Percentiles rank a stretch among this genome's conserved stretches.
Conservation (phyloP, 1,140 invertebrate genomes). For the Drosophila repletoides region DNA sequence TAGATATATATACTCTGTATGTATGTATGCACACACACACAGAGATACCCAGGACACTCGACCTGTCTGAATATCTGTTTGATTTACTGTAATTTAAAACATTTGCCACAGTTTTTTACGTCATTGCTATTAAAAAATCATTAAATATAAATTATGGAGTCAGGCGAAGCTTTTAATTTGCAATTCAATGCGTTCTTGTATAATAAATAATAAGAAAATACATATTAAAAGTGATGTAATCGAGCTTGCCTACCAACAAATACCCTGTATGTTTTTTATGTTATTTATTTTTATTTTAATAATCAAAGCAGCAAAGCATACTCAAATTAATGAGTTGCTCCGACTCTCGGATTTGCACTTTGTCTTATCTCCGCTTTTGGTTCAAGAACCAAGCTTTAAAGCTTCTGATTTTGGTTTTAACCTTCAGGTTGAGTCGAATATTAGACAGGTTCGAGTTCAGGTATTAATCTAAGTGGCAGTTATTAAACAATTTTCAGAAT, state of each 20-base stretch:
- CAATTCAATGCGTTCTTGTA: conserved; percentile 42
- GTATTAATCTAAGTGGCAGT: too few relatives aligned
- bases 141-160: conserved; percentile 55
- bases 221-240: not conserved
- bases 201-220: conserved; percentile 31
- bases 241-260: not conserved
- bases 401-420: too few relatives aligned
- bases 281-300: not conserved
- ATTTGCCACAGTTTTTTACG: conserved; percentile 49
- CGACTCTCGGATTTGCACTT: too few relatives aligned
- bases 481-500: too few relatives aligned
- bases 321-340: too few relatives aligned
- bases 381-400: too few relatives aligned
- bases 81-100: conserved; percentile 68
- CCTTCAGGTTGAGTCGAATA: too few relatives aligned
- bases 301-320: too few relatives aligned
- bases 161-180: conserved; percentile 55
- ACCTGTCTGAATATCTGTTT: conserved; percentile 29
- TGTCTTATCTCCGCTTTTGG: too few relatives aligned
- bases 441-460: too few relatives aligned
- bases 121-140: conserved; percentile 45
- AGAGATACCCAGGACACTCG: not conserved
- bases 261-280: not conserved
- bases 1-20: too few relatives aligned
- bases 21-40: not conserved